Evolutionary conservation across 2,888 invertebrate genomes (phyloP).

Genomic region (Smittia sp.): DNA sequence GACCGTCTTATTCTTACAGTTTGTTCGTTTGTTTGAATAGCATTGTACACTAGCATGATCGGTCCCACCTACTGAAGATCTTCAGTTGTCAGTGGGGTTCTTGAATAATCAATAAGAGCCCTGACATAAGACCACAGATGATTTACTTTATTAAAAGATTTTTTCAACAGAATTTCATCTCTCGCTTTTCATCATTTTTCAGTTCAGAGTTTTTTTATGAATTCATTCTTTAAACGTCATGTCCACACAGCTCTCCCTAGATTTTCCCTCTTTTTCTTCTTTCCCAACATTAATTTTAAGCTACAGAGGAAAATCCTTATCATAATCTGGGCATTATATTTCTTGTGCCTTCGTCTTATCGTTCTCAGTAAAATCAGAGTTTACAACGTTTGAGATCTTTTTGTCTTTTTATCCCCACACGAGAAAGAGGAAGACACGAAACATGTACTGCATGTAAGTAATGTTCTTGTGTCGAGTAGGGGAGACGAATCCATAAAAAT

Average conservation of each 20-base stretch:
- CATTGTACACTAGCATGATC: too few species aligned
- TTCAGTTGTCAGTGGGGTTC: too few species aligned
- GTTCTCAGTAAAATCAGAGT: background rate
- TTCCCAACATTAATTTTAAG: slow-evolving; percentile 16
- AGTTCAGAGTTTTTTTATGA: background rate
- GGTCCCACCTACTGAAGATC: too few species aligned
- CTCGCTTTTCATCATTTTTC: background rate
- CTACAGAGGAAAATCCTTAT: slow-evolving; percentile 7
- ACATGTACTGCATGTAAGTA: slow-evolving; percentile 4
- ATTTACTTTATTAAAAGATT: too few species aligned
- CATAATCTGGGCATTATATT: slow-evolving; percentile 13
- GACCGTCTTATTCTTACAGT: too few species aligned
- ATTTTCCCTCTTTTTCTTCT: background rate
- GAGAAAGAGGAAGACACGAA: background rate
- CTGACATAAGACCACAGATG: too few species aligned
- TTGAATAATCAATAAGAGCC: too few species aligned
- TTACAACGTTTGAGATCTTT: slow-evolving; percentile 9
- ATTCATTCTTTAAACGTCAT: slow-evolving; percentile 11
- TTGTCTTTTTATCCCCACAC: background rate
- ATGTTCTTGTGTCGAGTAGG: background rate
- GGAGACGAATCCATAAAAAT: slow-evolving; percentile 28
- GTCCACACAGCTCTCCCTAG: slow-evolving; percentile 7
- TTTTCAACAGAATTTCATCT: background rate
- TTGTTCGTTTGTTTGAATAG: too few species aligned
- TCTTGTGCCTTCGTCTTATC: too few species aligned